These are phyloP conservation scores for Plumapathes pennacea DNA, from an alignment of 92 coral and sea anemone genomes.

Conservation along the genomic window DNA sequence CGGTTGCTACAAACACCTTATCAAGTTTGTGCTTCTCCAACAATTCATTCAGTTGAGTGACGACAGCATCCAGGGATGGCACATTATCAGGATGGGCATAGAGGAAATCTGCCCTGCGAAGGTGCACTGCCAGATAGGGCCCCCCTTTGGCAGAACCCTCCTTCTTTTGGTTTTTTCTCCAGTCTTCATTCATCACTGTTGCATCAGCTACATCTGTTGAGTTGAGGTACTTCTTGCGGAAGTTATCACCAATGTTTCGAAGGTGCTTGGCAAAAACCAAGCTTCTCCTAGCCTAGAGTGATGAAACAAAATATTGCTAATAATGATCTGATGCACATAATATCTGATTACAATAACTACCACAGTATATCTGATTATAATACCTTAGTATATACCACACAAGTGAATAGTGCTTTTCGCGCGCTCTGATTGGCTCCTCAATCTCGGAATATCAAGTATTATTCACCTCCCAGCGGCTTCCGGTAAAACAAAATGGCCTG, in stretches of 20 bases:
- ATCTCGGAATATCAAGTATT: no score
- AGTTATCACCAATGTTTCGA: constrained; percentile 91
- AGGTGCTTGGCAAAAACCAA: constrained; percentile 95
- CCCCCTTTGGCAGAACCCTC: constrained; percentile 95
- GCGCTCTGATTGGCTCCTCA: no score
- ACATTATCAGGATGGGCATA: constrained; percentile 84
- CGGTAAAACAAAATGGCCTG: no score
- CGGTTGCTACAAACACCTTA: constrained; percentile 91
- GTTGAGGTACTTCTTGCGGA: constrained; percentile 70
- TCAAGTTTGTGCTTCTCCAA: constrained; percentile 77
- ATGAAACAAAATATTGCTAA: no score
- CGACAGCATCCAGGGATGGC: constrained; percentile 83
- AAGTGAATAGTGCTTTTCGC: no score
- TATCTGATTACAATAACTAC: no score
- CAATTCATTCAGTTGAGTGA: constrained; percentile 78
- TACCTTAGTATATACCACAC: no score
- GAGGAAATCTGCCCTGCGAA: constrained; percentile 89
- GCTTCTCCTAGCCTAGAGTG: constrained; percentile 86
- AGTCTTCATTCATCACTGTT: constrained; percentile 88
- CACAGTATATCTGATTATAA: no score
- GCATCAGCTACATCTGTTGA: constrained; percentile 83
- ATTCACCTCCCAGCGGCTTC: no score
- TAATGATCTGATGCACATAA: no score
- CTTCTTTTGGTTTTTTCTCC: constrained; percentile 86
- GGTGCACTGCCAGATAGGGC: constrained; percentile 86